Evolutionary conservation across 2,113 vertebrate genomes (phyloP), one percentile per base, ranked within the genome.

Genomic region (Cryptoleucopteryx plumbea): DNA sequence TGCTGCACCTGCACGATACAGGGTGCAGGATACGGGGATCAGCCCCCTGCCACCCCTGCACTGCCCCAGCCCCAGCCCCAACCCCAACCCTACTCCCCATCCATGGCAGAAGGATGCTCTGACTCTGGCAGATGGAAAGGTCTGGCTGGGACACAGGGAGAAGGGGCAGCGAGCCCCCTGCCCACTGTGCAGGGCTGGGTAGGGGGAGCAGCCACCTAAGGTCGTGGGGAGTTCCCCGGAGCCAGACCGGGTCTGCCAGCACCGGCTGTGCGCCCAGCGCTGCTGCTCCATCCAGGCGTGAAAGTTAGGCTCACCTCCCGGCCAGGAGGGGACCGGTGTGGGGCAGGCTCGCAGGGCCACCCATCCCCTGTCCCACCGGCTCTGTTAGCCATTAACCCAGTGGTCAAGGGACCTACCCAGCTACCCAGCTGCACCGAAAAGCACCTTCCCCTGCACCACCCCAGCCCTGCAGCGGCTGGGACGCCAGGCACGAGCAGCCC

Each of bases 241-340:
- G 56, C 91, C 22, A 1, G 68, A 61, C 47, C 1, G 1, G 86
- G 36, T 62, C 50, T 79, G 74, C 48, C 90, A 52, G 21, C 8
- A 0, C 90, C 26, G 4, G 86, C 59, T 5, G 0, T 21, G 1
- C 3, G 0, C 34, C 34, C 31, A 10, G 27, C 38, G 1, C 36
- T 1, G 11, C 78, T 4, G 82, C 75, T 67, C 81, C 85, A 91
- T 43, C 84, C 81, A 78, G 93, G 53, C 87, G 23, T 93, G 94
- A 97, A 86, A 56, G 93, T 82, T 50, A 63, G 3, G 0, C 34
- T 87, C 77, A 72, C 38, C 74, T 66, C 89, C 38, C 4, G 20
- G 62, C 21, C 16, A 1, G 47, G 31, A 43, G 11, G 6, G 21
- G n/a, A 52, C 16, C 0, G 5, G 65, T 1, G 2, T 1, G 23